phyloP scores from a whole-genome alignment of 1,140 invertebrate genomes.

The Neodiprion fabricii region DNA sequence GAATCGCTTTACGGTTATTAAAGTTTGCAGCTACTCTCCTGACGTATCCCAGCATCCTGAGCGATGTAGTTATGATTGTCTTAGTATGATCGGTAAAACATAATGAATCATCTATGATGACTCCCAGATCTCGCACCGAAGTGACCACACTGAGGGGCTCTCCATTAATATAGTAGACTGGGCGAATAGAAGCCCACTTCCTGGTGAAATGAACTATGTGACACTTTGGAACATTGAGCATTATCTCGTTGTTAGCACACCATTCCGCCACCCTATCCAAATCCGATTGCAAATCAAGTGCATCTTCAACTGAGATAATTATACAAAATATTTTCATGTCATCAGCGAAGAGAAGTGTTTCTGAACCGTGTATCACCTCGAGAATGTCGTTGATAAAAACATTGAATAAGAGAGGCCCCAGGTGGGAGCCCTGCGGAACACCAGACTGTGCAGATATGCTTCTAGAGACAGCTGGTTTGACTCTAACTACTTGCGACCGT shows the following conservation, averaged over 20 bases:
- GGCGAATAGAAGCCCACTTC: background rate
- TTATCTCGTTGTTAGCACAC: constrained; percentile 17
- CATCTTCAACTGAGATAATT: constrained; percentile 16
- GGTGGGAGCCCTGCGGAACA: constrained; percentile 22
- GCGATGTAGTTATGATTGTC: too few relatives aligned
- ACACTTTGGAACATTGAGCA: constrained; percentile 20
- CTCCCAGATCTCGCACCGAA: background rate
- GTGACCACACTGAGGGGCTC: background rate
- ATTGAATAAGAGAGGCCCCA: constrained; percentile 18
- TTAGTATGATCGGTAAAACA: too few relatives aligned
- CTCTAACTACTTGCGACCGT: constrained; percentile 2
- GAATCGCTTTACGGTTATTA: too few relatives aligned
- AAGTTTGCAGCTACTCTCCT: too few relatives aligned
- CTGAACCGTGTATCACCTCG: too few relatives aligned
- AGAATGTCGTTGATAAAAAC: constrained; percentile 13
- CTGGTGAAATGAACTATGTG: background rate
- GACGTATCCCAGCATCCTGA: too few relatives aligned
- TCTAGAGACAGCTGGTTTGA: background rate
- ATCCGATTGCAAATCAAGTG: constrained; percentile 10
- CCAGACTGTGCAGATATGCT: constrained; percentile 17
- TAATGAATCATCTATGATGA: too few relatives aligned
- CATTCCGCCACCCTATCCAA: constrained; percentile 3
- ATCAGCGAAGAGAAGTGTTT: constrained; percentile 23
- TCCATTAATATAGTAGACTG: constrained; percentile 8
- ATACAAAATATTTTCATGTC: constrained; percentile 25